Percentiles rank a stretch among this genome's conserved stretches.
Conservation (phyloP, 1,140 invertebrate species). For the Platorchestia sp. region DNA sequence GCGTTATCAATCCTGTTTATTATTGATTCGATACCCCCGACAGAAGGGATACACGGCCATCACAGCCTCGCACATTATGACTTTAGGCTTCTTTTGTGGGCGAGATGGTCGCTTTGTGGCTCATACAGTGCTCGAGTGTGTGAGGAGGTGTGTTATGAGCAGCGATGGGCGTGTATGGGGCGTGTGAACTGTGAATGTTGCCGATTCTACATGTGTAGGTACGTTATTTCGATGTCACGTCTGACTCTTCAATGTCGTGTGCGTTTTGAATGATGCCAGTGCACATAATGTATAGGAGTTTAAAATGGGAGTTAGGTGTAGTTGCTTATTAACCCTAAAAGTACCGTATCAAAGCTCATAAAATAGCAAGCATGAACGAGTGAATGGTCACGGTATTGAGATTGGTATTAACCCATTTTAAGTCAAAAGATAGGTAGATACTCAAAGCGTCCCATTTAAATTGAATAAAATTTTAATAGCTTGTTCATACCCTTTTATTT, state of each 20-base stretch:
- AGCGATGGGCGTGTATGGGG: neutral
- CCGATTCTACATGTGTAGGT: too few relatives aligned
- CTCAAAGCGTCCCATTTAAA: too few relatives aligned
- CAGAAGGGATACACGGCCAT: constrained; percentile 1
- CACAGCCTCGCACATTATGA: neutral
- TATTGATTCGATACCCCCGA: constrained; percentile 6
- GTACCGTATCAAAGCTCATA: too few relatives aligned
- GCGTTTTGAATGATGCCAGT: neutral
- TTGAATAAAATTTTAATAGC: too few relatives aligned
- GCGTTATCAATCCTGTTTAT: neutral
- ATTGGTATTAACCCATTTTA: too few relatives aligned
- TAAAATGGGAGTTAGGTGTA: too few relatives aligned
- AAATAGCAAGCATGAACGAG: too few relatives aligned
- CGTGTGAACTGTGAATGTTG: neutral
- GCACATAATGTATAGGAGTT: too few relatives aligned
- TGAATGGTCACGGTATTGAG: too few relatives aligned
- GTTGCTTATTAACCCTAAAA: too few relatives aligned
- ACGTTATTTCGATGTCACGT: neutral
- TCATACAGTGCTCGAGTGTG: neutral
- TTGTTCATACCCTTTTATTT: too few relatives aligned
- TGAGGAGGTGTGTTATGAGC: neutral
- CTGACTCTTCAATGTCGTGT: neutral
- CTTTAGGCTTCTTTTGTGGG: constrained; percentile 15
- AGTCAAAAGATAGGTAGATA: too few relatives aligned
- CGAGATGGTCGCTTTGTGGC: neutral